Percentiles rank a stretch among this genome's conserved stretches.
These are phyloP conservation scores for Dermolepida albohirtum DNA, from an alignment of 2,888 invertebrate genomes.

Conservation along the genomic window DNA sequence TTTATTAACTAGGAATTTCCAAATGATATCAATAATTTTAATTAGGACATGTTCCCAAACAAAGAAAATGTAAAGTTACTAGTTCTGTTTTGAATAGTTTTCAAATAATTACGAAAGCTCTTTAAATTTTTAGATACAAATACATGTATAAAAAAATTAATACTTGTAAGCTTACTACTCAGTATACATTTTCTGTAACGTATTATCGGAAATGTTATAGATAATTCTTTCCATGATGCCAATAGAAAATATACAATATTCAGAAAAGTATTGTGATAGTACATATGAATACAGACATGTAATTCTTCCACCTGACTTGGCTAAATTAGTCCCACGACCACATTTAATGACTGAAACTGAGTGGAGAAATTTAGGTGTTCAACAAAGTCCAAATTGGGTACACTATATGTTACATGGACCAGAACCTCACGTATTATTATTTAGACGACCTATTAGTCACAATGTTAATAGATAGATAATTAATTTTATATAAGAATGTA, in stretches of 20 bases:
- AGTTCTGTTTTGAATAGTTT: conserved; percentile 7
- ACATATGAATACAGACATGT: conserved; percentile 94
- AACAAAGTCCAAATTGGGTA: conserved; percentile 92
- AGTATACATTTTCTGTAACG: neutral
- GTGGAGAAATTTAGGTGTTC: conserved; percentile 94
- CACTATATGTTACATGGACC: conserved; percentile 94
- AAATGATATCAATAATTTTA: too few species aligned
- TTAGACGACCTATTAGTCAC: conserved; percentile 69
- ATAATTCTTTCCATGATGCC: conserved; percentile 26
- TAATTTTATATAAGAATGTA: conserved; percentile 22
- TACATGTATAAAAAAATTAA: neutral
- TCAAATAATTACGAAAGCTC: neutral
- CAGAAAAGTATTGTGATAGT: conserved; percentile 90
- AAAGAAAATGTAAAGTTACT: neutral
- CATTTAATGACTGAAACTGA: conserved; percentile 95
- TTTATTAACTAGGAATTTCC: too few species aligned
- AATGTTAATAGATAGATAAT: conserved; percentile 19
- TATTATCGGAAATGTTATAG: neutral
- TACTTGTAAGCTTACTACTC: neutral
- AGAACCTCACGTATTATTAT: conserved; percentile 89
- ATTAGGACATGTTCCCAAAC: too few species aligned
- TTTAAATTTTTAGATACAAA: neutral
- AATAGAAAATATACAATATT: conserved; percentile 87
- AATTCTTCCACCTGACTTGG: conserved; percentile 86
- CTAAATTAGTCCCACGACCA: conserved; percentile 86